Conservation (phyloP, 2,797 vertebrate genomes). For the Pseudochirops cupreus region DNA sequence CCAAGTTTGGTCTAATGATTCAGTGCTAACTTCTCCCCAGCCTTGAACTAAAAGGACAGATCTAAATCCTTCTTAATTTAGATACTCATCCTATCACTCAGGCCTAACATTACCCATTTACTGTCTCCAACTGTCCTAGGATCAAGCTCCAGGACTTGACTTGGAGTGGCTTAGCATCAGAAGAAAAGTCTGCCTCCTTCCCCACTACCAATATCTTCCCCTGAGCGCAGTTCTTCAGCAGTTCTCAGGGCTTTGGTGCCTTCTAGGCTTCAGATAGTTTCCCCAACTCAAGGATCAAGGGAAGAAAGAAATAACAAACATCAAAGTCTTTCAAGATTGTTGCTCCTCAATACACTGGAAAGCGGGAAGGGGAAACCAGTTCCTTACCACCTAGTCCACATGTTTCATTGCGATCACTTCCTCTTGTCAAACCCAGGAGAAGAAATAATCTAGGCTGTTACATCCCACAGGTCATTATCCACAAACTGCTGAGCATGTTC, state of each 20-base stretch:
- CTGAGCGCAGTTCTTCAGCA: neutral
- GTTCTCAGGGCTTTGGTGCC: neutral
- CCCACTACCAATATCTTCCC: neutral
- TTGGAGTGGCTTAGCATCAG: neutral
- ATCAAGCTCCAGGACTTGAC: neutral
- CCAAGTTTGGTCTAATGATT: neutral
- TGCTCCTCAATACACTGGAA: neutral
- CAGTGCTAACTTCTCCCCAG: neutral
- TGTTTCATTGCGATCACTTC: neutral
- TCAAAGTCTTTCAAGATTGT: neutral
- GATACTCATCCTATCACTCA: neutral
- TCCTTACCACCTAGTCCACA: neutral
- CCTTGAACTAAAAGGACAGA: neutral
- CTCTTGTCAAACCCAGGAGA: neutral
- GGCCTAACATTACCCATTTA: neutral
- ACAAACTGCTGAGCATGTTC: slow-evolving; percentile 93
- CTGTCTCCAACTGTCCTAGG: neutral
- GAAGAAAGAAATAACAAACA: neutral
- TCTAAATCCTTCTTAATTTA: neutral
- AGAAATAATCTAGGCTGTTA: neutral
- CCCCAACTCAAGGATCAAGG: neutral
- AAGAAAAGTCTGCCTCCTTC: neutral
- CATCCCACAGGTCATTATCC: slow-evolving; percentile 88
- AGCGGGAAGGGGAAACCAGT: neutral
- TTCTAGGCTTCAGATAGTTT: neutral